Evolutionary conservation across 2,113 vertebrate species (phyloP).

Genomic region (Saguinus imperator): DNA sequence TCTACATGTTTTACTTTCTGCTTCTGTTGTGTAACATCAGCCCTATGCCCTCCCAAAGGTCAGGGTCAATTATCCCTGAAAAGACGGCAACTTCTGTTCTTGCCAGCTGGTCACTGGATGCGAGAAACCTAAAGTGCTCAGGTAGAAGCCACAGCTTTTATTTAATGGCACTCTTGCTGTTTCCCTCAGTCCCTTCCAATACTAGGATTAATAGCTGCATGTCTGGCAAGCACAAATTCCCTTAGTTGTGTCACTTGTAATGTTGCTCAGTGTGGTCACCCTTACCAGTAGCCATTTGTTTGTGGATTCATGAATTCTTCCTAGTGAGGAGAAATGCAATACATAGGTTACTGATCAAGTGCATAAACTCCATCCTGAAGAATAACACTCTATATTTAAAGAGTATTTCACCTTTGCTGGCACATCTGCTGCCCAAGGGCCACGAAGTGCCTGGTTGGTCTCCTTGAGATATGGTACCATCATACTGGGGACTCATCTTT

Average conservation of each 20-base stretch:
- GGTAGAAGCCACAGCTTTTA: background rate
- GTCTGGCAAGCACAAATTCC: background rate
- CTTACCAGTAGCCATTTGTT: background rate
- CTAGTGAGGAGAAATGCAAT: background rate
- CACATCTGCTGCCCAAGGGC: background rate
- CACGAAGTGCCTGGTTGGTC: background rate
- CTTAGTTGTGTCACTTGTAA: background rate
- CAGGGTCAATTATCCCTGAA: background rate
- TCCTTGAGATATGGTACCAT: background rate
- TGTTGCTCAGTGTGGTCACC: background rate
- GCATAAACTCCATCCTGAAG: background rate
- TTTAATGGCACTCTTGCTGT: background rate
- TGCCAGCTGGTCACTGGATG: background rate
- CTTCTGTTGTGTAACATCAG: too few species aligned
- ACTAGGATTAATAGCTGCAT: too few species aligned
- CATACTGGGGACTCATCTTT: background rate
- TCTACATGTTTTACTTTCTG: background rate
- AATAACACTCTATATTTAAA: background rate
- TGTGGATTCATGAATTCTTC: background rate
- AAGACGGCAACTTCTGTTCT: background rate
- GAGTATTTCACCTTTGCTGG: background rate
- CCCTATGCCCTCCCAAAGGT: rapidly evolving
- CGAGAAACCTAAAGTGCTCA: background rate
- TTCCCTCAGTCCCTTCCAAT: too few species aligned
- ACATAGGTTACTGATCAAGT: background rate